Base-by-base conservation (phyloP, 2,888 invertebrate species). In the Timema podura region DNA sequence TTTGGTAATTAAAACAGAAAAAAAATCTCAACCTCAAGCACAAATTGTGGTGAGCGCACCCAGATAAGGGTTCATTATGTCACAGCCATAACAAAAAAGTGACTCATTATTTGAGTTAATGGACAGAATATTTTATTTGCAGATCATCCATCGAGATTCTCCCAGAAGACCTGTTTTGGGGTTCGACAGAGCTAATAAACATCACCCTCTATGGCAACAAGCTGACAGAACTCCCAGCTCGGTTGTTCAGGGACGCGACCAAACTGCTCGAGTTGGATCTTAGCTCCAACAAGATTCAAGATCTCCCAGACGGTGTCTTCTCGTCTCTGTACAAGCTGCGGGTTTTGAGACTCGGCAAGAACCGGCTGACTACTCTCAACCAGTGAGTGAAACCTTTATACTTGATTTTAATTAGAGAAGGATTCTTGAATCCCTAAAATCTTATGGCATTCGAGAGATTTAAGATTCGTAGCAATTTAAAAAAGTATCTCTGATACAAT, bases 231-330 rank as follows among this genome's bases (percentile, higher is more conserved):
- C 79, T 95, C 68, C 89, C 91, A 0, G 82, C 81, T 46, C 79
- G 85, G 48, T 80, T 91, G 48, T 88, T 93, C 74, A 84, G 84
- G 45, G 87, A 88, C 77, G 86, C 89, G 78, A 82, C 80, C 6
- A 85, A 88, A 66, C 81, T 95, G 9, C 76, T 84, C 7, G 84
- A 83, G 57, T 80, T 95, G 70, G 86, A 90, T 77, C 80, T 95
- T 69, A 85, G 87, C 73, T 81, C 85, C 72, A 95, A 95, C 79
- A 81, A 82, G 66, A 76, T 95, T 9, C 81, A 78, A 51, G 80
- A 80, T 45, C 79, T 92, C 69, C 86, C 88, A 16, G 84, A 87
- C 51, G 82, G 82, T 66, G 75, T 90, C 66, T 90, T 91, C 77
- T 79, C 80, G 6, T 81, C 85, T 15, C 81, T 88, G 70, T 80